phyloP scores from a whole-genome alignment of 1,140 invertebrate genomes.

The Caenorhabditis briggsae region DNA sequence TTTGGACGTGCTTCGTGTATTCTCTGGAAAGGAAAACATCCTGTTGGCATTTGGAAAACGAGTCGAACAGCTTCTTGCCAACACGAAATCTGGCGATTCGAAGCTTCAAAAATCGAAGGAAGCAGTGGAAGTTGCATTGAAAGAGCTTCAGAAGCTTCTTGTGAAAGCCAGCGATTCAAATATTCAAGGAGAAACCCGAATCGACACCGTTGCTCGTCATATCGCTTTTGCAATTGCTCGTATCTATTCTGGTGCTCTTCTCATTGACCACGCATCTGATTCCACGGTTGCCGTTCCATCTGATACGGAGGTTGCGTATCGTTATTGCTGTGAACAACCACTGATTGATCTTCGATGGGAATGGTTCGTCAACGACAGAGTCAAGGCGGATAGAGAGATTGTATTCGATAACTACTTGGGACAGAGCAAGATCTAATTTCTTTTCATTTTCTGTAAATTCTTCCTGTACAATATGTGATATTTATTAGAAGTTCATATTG shows the following conservation, averaged over 20 bases:
- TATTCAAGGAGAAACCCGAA: constrained; percentile 8
- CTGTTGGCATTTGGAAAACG: constrained; percentile 49
- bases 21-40: constrained; percentile 78
- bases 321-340: constrained; percentile 55
- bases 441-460: neutral
- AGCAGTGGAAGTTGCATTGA: constrained; percentile 3
- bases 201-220: constrained; percentile 47
- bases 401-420: constrained; percentile 46
- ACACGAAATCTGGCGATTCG: neutral
- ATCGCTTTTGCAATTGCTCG: constrained; percentile 56
- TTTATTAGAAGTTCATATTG: neutral
- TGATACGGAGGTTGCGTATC: constrained; percentile 49
- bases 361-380: constrained; percentile 46
- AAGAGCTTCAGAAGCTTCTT: constrained; percentile 51
- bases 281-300: constrained; percentile 22
- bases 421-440: constrained; percentile 12
- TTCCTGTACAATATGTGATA: constrained; percentile 24
- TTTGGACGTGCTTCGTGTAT: constrained; percentile 81
- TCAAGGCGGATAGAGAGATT: constrained; percentile 38
- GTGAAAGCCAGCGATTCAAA: constrained; percentile 50
- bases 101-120: constrained; percentile 21
- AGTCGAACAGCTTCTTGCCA: constrained; percentile 20
- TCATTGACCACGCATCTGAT: constrained; percentile 55
- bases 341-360: constrained; percentile 56
- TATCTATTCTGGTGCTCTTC: constrained; percentile 57